A percentile compares a stretch with the other conserved stretches of the same genome.
Evolutionary conservation across 1,140 invertebrate genomes (phyloP).

Genomic region (Lerema accius): DNA sequence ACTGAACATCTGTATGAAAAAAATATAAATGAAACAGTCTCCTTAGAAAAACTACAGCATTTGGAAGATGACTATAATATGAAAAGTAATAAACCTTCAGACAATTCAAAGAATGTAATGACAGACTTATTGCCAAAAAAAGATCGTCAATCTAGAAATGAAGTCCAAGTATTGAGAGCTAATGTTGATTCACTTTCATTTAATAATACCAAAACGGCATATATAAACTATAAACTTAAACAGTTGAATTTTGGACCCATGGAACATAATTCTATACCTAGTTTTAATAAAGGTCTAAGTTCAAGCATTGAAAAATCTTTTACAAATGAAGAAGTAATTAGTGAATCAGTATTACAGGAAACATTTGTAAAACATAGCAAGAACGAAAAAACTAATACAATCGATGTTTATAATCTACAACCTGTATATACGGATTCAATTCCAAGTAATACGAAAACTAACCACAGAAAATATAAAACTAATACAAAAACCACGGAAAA

Average conservation of each 20-base stretch:
- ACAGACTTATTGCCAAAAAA: conserved; percentile 32
- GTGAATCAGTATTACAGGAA: neutral
- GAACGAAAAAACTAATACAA: conserved; percentile 28
- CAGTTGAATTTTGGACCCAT: conserved; percentile 50
- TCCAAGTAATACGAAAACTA: conserved; percentile 14
- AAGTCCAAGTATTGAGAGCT: conserved; percentile 59
- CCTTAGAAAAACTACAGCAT: conserved; percentile 3
- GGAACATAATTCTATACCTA: conserved; percentile 60
- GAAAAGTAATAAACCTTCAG: conserved; percentile 9
- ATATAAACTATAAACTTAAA: conserved; percentile 63
- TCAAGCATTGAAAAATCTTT: conserved; percentile 3
- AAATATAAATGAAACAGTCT: neutral
- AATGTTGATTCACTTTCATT: conserved; percentile 49
- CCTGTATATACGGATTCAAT: conserved; percentile 37
- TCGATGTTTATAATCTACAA: conserved; percentile 49
- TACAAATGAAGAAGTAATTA: neutral
- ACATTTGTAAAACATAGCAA: conserved; percentile 6
- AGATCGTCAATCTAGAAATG: conserved; percentile 41
- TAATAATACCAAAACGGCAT: conserved; percentile 51
- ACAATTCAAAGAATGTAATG: conserved; percentile 30
- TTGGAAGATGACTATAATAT: conserved; percentile 6
- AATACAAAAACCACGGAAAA: neutral
- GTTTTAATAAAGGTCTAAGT: conserved; percentile 1
- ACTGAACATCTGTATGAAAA: neutral
- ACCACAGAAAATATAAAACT: neutral